A percentile compares a stretch with the other conserved stretches of the same genome.
Evolutionary conservation across 2,113 vertebrate genomes (phyloP).

Genomic region (Corythoichthys haematopterus): DNA sequence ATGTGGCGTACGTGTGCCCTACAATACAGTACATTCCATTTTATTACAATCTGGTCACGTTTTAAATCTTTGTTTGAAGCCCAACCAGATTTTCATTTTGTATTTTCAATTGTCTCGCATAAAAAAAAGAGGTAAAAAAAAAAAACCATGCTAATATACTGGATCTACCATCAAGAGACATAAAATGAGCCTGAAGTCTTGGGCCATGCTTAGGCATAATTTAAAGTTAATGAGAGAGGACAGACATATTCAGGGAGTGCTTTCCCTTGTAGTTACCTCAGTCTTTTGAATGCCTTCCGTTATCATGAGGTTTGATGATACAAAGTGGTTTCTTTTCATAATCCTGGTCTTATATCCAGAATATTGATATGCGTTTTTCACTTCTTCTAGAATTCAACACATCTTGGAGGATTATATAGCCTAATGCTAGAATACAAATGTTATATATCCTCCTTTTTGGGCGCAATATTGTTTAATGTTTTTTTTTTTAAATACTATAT

Average conservation of each 20-base stretch:
- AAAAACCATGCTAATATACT: conserved; percentile 56
- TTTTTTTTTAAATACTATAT: too few species aligned
- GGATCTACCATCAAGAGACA: conserved; percentile 34
- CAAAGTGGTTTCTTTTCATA: conserved; percentile 14
- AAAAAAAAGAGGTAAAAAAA: conserved; percentile 45
- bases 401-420: too few species aligned
- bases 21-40: too few species aligned
- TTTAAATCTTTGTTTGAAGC: too few species aligned
- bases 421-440: too few species aligned
- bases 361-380: conserved; percentile 14
- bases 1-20: too few species aligned
- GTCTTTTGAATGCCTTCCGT: conserved; percentile 25
- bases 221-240: conserved; percentile 65
- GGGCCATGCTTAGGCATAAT: conserved; percentile 67
- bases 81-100: too few species aligned
- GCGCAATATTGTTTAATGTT: too few species aligned
- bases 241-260: conserved; percentile 46
- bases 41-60: too few species aligned
- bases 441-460: too few species aligned
- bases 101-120: conserved; percentile 26
- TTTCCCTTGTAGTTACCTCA: conserved; percentile 34
- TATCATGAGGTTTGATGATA: conserved; percentile 31
- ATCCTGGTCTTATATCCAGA: conserved; percentile 15
- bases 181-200: conserved; percentile 43
- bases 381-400: not conserved